Evolutionary conservation across 35 echinoderm and acorn worm species (phyloP).

Genomic region (Patiria miniata): DNA sequence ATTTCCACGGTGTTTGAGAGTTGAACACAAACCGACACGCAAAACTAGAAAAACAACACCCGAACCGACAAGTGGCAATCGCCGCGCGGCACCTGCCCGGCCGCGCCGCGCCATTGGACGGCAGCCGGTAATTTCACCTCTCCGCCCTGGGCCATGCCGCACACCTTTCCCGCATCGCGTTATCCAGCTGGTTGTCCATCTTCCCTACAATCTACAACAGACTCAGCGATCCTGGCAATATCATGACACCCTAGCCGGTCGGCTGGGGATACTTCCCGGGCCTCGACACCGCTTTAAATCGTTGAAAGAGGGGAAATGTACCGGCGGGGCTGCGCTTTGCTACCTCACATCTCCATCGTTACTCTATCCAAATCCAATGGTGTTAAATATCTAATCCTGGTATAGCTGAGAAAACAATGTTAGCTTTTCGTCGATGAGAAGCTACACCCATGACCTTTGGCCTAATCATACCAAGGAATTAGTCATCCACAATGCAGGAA

Average conservation of each 20-base stretch:
- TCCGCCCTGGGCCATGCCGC: constrained; percentile 20
- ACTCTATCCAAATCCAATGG: constrained; percentile 4
- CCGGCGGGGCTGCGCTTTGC: background rate
- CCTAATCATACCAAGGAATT: background rate
- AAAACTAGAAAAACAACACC: constrained; percentile 34
- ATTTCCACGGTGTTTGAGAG: constrained; percentile 7
- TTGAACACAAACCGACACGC: constrained; percentile 30
- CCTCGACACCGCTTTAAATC: constrained; percentile 27
- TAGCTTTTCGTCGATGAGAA: constrained; percentile 22
- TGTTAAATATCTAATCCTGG: constrained; percentile 28
- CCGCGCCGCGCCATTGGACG: constrained; percentile 22
- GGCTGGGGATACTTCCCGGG: background rate
- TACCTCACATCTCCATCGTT: background rate
- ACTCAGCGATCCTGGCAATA: background rate
- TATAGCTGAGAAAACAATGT: constrained; percentile 29
- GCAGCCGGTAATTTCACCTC: constrained; percentile 27
- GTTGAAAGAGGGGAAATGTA: background rate
- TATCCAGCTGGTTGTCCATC: constrained; percentile 23
- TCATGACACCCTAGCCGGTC: constrained; percentile 14
- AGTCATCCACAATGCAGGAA: no score
- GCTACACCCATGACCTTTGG: constrained; percentile 13
- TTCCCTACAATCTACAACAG: background rate
- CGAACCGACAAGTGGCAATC: constrained; percentile 32
- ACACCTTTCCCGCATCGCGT: constrained; percentile 13
- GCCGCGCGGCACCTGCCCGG: constrained; percentile 9